Conservation (phyloP, 2,797 vertebrate genomes). For the Gephyroberyx darwinii region DNA sequence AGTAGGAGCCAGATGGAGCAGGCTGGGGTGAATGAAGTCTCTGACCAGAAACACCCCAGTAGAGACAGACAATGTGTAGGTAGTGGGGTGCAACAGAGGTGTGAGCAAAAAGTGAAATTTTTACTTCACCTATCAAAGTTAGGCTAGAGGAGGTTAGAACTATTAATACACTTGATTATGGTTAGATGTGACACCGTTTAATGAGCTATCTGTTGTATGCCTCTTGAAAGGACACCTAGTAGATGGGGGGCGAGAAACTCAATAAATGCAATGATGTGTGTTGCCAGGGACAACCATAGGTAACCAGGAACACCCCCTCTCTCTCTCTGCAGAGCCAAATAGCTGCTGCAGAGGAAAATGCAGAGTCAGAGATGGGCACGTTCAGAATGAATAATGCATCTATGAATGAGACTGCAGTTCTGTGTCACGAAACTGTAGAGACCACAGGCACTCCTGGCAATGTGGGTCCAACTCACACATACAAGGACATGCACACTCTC, state of each 20-base stretch:
- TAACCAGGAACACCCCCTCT: constrained; percentile 38
- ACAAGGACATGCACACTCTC: constrained; percentile 4
- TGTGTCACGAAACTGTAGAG: constrained; percentile 40
- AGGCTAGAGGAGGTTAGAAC: neutral
- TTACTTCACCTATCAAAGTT: neutral
- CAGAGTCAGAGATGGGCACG: constrained; percentile 74
- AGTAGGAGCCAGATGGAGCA: constrained; percentile 41
- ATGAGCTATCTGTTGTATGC: neutral
- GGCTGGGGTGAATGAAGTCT: constrained; percentile 7
- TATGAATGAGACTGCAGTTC: constrained; percentile 69
- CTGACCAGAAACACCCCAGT: neutral
- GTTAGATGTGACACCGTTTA: constrained; percentile 7
- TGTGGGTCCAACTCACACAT: neutral
- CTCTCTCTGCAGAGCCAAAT: constrained; percentile 66
- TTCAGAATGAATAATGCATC: constrained; percentile 79
- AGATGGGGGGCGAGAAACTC: constrained; percentile 16
- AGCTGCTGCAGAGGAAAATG: constrained; percentile 76
- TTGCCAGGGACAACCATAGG: constrained; percentile 29
- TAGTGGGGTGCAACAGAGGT: too few relatives aligned
- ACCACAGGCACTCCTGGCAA: neutral
- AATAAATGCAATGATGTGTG: neutral
- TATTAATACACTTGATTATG: constrained; percentile 1
- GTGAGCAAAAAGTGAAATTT: too few relatives aligned
- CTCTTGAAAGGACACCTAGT: neutral
- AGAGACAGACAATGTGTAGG: neutral